Base-by-base conservation (phyloP, 1,140 invertebrate species). In the Bursaphelenchus mucronatus region DNA sequence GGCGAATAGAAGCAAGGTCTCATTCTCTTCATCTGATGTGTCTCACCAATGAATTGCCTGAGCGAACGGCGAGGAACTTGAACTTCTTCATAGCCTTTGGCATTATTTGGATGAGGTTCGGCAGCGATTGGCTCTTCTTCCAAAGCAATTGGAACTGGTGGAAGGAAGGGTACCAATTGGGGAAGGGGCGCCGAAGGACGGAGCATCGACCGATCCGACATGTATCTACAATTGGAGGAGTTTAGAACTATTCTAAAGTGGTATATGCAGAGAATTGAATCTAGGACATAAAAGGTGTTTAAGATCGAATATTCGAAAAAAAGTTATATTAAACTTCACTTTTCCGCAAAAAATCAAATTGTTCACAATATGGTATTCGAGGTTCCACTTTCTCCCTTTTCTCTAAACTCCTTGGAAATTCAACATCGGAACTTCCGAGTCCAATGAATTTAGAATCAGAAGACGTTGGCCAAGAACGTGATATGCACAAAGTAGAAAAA, bases 61-160 rank as follows among this genome's bases (percentile, higher is more conserved):
- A 44, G 10, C 15, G 57, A 11, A 41, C 57, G 57, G 7, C 57
- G 57, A 13, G 57, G 57, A 13, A 59, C 57, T 43, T 30, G 10
- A 1, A 15, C 57, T 11, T 39, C 11, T 30, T n/a, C 13, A n/a
- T 30, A 30, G 15, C 41, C 40, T 9, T 44, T n/a, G 40, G 57
- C 40, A 3, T 44, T 11, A 4, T 39, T 39, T 17, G 57, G 41
- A 11, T 39, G 57, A 9, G 45, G 3, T 4, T 39, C 40, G 13
- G 13, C 13, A 30, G 57, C 40, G 40, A 59, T 59, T 39, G 57
- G 41, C 57, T 59, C 57, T 39, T 59, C 57, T 5, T 15, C 30
- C 15, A 59, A 39, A 50, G 45, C 13, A 11, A 39, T 15, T 44
- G 11, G 19, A 4, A 21, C 19, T 30, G 52, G 52, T 6, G 47